phyloP scores from a whole-genome alignment of 2,888 invertebrate species.

The Nycteola revayana region DNA sequence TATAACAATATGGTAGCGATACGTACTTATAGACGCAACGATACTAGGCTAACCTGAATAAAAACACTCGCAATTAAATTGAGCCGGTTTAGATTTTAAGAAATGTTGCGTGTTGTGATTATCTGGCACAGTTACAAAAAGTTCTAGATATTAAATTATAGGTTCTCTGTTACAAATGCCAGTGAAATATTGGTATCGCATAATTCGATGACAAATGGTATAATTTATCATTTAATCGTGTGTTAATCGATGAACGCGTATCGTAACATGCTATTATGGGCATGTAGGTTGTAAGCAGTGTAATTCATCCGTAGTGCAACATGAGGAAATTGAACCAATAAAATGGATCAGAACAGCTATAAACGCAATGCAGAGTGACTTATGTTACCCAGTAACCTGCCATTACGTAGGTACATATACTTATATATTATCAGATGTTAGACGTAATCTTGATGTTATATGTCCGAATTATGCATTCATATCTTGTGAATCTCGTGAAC shows the following conservation, averaged over 20 bases:
- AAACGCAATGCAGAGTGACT: conserved; percentile 21
- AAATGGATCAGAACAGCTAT: conserved; percentile 24
- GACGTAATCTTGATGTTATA: conserved; percentile 25
- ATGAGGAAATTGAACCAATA: conserved; percentile 28
- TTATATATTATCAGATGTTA: conserved; percentile 25
- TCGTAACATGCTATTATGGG: conserved; percentile 6
- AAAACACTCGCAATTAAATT: too few relatives aligned
- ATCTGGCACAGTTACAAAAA: too few relatives aligned
- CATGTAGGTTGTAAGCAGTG: conserved; percentile 6
- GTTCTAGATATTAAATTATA: too few relatives aligned
- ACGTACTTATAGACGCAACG: too few relatives aligned
- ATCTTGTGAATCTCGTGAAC: conserved; percentile 25
- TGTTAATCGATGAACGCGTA: conserved; percentile 2
- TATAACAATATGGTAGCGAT: too few relatives aligned
- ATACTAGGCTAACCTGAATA: too few relatives aligned
- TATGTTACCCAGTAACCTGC: conserved; percentile 26
- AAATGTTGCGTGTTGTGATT: too few relatives aligned
- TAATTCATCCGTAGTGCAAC: conserved; percentile 18
- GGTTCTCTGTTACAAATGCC: too few relatives aligned
- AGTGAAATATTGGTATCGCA: too few relatives aligned
- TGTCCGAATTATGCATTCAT: conserved; percentile 23
- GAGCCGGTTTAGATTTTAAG: too few relatives aligned
- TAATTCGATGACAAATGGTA: too few relatives aligned
- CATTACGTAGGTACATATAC: too few relatives aligned
- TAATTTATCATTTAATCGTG: conserved; percentile 4